These are phyloP conservation scores for Phyllotreta striolata DNA, from an alignment of 2,888 invertebrate species.

Conservation along the genomic window DNA sequence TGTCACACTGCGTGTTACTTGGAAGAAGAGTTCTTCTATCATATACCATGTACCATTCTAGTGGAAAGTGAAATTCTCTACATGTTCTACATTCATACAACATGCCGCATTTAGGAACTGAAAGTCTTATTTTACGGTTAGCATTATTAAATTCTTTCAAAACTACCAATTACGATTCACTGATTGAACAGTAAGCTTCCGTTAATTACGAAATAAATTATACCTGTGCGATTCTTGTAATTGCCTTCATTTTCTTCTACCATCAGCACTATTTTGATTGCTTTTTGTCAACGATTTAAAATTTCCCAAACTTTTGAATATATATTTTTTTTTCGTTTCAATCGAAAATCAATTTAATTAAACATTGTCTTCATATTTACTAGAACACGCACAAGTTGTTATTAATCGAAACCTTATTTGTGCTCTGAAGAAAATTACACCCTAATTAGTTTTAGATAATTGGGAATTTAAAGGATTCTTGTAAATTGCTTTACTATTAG, in stretches of 20 bases:
- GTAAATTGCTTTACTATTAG: too few species aligned
- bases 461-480: too few species aligned
- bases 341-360: too few species aligned
- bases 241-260: background rate
- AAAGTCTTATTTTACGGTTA: slow-evolving; percentile 14
- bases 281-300: too few species aligned
- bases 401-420: too few species aligned
- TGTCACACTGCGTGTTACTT: slow-evolving; percentile 6
- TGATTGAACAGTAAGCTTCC: slow-evolving; percentile 1
- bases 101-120: slow-evolving; percentile 8
- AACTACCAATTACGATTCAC: slow-evolving; percentile 9
- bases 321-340: too few species aligned
- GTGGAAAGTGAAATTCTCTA: slow-evolving; percentile 12
- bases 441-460: too few species aligned
- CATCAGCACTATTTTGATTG: background rate
- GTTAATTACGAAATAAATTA: slow-evolving; percentile 9
- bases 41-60: slow-evolving; percentile 15
- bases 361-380: too few species aligned
- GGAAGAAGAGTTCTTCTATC: background rate
- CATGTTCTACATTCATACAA: slow-evolving; percentile 2
- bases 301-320: too few species aligned
- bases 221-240: background rate
- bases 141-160: slow-evolving; percentile 1
- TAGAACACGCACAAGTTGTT: too few species aligned
- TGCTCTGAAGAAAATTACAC: too few species aligned